Evolutionary conservation across 1,140 invertebrate genomes (phyloP), one percentile per base, ranked within the genome.

Genomic region (Hyles vespertilio): DNA sequence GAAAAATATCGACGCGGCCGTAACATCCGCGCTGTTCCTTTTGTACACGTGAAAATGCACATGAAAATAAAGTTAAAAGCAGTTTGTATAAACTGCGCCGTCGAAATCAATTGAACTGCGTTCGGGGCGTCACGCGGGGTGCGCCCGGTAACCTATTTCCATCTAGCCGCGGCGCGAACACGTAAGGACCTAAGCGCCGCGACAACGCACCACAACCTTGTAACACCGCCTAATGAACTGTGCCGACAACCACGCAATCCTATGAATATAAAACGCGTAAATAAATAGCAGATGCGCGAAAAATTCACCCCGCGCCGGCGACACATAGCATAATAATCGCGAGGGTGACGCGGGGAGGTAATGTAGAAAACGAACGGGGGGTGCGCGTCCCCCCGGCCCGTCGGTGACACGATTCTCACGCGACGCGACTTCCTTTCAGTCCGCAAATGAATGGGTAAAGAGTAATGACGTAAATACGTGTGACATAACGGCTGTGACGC

Each of bases 271-370:
- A 83, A 88, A 72, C 79, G 79, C 81, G 80, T 87, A 88, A 88
- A 87, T 87, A 88, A 88, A 88, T 88, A 88, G 80, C 85, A 88
- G 85, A 88, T 86, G 85, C 82, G 85, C 81, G 81, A 85, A 88
- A 88, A 87, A 85, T 70, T 81, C 81, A 75, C 82, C 82, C 81
- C 76, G 74, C 57, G 70, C 65, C 67, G 58, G 75, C 76, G 72
- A 84, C 81, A 84, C 83, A 86, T 85, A 83, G 83, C 85, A 85
- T 87, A 87, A 88, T 85, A 87, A 88, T 87, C 78, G 78, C 76
- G 79, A 74, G 80, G 70, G 64, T 49, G 69, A 52, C 49, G 55
- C 34, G 47, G 47, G 62, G 59, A 66, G 59, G 61, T 51, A 59
- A 60, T 40, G 59, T 34, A 51, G 67, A 56, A 53, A 47, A 59